These are phyloP conservation scores for Marasmarcha lunaedactyla DNA, from an alignment of 2,888 invertebrate genomes.

Conservation along the genomic window DNA sequence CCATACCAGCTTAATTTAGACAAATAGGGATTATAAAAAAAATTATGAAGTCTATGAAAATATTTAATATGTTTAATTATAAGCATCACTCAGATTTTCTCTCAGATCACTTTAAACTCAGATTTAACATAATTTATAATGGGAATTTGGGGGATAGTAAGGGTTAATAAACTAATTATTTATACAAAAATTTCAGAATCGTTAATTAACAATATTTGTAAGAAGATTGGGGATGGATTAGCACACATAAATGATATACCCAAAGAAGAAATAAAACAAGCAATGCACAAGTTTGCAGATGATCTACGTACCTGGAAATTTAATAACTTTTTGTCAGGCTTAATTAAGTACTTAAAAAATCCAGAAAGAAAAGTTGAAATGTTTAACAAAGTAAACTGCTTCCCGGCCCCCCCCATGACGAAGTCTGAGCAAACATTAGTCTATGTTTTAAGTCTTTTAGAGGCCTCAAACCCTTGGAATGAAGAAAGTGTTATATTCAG, in stretches of 20 bases:
- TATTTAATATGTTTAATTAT: too few relatives aligned
- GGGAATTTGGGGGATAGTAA: too few relatives aligned
- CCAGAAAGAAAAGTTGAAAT: slow-evolving; percentile 38
- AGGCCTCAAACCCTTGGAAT: slow-evolving; percentile 16
- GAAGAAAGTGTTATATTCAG: slow-evolving; percentile 26
- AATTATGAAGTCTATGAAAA: too few relatives aligned
- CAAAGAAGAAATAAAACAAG: slow-evolving; percentile 21
- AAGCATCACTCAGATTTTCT: too few relatives aligned
- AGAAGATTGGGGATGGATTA: slow-evolving; percentile 31
- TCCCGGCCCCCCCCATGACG: slow-evolving; percentile 44
- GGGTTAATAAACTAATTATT: too few relatives aligned
- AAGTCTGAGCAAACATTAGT: slow-evolving; percentile 46
- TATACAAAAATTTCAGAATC: slow-evolving; percentile 45
- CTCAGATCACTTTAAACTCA: too few relatives aligned
- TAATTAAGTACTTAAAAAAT: slow-evolving; percentile 36
- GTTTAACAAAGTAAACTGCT: slow-evolving; percentile 26
- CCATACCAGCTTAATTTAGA: too few relatives aligned
- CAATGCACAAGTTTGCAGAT: slow-evolving; percentile 33
- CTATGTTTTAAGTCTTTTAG: slow-evolving; percentile 32
- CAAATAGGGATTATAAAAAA: too few relatives aligned
- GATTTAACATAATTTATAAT: too few relatives aligned
- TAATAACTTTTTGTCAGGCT: slow-evolving; percentile 31
- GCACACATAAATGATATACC: slow-evolving; percentile 24
- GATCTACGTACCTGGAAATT: slow-evolving; percentile 26
- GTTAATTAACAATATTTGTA: slow-evolving; percentile 20